phyloP scores from a whole-genome alignment of 2,113 vertebrate genomes.

The Pomatostomus ruficeps region DNA sequence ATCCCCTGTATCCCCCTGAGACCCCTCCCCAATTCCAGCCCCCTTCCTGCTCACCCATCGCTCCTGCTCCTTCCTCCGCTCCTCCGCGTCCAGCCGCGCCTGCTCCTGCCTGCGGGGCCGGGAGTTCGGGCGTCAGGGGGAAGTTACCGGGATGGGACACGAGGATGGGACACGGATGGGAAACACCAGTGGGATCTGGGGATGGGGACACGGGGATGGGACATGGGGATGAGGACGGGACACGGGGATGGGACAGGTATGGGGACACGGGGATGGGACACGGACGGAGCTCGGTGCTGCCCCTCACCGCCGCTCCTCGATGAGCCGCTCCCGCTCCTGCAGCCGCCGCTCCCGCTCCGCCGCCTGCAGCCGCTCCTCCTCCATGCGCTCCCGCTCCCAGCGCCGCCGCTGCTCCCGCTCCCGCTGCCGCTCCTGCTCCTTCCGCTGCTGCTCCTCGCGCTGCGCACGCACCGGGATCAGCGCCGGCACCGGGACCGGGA shows the following conservation, averaged over 20 bases:
- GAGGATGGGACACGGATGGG: background rate
- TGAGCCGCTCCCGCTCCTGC: conserved; percentile 75
- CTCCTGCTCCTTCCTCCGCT: conserved; percentile 12
- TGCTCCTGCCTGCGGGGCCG: background rate
- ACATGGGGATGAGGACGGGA: too few species aligned
- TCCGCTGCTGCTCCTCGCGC: too few species aligned
- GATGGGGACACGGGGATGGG: too few species aligned
- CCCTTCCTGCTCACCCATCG: background rate
- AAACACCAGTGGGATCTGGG: too few species aligned
- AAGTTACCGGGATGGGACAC: background rate
- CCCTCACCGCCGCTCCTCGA: conserved; percentile 78
- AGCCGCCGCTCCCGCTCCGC: conserved; percentile 81
- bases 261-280: background rate
- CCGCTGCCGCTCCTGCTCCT: too few species aligned
- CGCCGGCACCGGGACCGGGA: too few species aligned
- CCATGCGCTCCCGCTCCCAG: conserved; percentile 74
- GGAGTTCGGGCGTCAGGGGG: background rate
- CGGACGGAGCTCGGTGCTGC: background rate
- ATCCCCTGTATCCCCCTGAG: background rate
- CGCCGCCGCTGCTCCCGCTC: conserved; percentile 73
- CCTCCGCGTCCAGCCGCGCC: conserved; percentile 14
- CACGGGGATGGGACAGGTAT: background rate
- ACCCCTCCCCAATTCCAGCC: too few species aligned
- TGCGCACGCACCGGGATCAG: too few species aligned
- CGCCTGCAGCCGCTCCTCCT: conserved; percentile 75